A percentile compares a stretch with the other conserved stretches of the same genome.
Conservation (phyloP, 2,888 invertebrate species). For the Caenorhabditis uteleia region DNA sequence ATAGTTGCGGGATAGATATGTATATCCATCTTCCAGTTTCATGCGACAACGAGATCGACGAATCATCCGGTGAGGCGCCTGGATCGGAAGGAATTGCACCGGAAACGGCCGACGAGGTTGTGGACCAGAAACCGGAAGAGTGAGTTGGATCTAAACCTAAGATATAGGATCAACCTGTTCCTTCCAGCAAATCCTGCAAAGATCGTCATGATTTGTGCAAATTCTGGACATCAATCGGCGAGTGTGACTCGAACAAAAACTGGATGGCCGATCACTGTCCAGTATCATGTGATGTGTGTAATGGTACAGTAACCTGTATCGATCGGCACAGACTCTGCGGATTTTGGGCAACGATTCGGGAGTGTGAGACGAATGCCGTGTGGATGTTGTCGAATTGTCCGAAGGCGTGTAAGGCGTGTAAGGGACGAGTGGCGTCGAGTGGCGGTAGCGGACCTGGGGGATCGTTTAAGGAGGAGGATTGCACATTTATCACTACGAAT, state of each 20-base stretch:
- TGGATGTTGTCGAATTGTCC: constrained; percentile 69
- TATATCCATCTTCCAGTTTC: too few relatives aligned
- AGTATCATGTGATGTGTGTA: constrained; percentile 65
- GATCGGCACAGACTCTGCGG: constrained; percentile 66
- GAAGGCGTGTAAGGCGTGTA: constrained; percentile 65
- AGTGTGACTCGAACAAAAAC: constrained; percentile 64
- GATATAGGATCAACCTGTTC: too few relatives aligned
- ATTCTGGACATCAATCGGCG: constrained; percentile 69
- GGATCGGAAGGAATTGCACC: too few relatives aligned
- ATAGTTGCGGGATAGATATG: too few relatives aligned
- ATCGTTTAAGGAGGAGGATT: constrained; percentile 61
- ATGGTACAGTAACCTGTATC: constrained; percentile 64
- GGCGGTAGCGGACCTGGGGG: constrained; percentile 50
- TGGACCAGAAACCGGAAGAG: too few relatives aligned
- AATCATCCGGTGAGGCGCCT: too few relatives aligned
- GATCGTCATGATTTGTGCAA: constrained; percentile 69
- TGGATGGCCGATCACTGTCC: constrained; percentile 68
- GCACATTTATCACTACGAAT: constrained; percentile 66
- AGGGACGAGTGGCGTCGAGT: constrained; percentile 55
- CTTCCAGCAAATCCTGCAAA: constrained; percentile 45
- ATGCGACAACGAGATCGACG: too few relatives aligned
- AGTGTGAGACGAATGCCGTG: constrained; percentile 67
- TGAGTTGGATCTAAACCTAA: too few relatives aligned
- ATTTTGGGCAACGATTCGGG: constrained; percentile 67
- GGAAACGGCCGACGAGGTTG: too few relatives aligned